These are phyloP conservation scores for Malurus alboscapulatus DNA, from an alignment of 2,113 vertebrate species.

Conservation along the genomic window DNA sequence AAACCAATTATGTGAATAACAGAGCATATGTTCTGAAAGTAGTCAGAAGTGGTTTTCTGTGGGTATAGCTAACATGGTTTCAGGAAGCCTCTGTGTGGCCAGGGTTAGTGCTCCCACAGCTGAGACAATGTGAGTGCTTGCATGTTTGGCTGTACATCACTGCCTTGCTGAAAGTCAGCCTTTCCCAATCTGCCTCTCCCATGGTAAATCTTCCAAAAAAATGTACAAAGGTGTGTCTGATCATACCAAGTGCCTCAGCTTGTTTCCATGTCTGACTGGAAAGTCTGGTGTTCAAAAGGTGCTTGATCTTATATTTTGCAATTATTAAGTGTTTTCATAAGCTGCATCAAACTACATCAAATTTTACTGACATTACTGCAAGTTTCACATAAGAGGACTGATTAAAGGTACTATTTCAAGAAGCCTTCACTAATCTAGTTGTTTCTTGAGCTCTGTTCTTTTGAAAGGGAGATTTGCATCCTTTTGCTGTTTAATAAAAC, in stretches of 20 bases:
- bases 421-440: not conserved
- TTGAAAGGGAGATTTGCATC: constrained; percentile 6
- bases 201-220: not conserved
- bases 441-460: not conserved
- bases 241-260: not conserved
- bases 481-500: constrained; percentile 33
- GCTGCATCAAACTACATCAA: not conserved
- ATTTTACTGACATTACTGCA: not conserved
- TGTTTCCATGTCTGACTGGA: not conserved
- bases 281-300: not conserved
- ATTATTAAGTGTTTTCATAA: not conserved
- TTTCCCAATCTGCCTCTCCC: not conserved
- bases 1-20: constrained; percentile 44
- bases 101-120: not conserved
- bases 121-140: rapidly evolving
- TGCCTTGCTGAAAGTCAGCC: not conserved
- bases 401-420: constrained; percentile 18
- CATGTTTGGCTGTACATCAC: rapidly evolving
- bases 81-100: not conserved
- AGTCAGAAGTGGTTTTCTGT: constrained; percentile 5
- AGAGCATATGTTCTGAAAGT: constrained; percentile 21
- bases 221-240: not conserved
- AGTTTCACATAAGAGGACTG: not conserved
- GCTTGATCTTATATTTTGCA: not conserved
- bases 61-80: not conserved